Percentiles rank a stretch among this genome's conserved stretches.
phyloP scores from a whole-genome alignment of 2,888 invertebrate genomes.

The Cantharis rustica region DNA sequence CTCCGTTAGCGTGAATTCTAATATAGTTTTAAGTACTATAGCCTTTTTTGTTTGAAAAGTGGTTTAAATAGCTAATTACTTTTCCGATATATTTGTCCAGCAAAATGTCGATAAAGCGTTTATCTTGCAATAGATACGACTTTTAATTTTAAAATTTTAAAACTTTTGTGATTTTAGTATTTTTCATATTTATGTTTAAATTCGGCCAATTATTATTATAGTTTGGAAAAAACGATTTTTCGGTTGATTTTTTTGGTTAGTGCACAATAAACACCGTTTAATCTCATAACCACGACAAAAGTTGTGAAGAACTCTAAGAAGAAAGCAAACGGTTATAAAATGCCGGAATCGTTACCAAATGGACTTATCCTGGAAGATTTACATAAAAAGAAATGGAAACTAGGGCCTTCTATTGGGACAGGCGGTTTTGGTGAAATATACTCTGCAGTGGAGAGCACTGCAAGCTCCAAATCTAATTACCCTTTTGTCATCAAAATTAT shows the following conservation, averaged over 20 bases:
- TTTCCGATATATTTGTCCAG: too few species aligned
- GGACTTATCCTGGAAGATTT: slow-evolving; percentile 81
- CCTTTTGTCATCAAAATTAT: slow-evolving; percentile 82
- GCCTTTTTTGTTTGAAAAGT: too few species aligned
- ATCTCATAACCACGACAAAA: slow-evolving; percentile 16
- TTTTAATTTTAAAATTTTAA: too few species aligned
- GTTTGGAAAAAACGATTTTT: background rate
- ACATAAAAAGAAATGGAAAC: slow-evolving; percentile 77
- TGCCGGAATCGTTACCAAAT: slow-evolving; percentile 73
- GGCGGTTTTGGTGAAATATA: slow-evolving; percentile 97
- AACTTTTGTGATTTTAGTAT: too few species aligned
- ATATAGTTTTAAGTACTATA: too few species aligned
- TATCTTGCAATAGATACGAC: too few species aligned
- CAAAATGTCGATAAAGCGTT: too few species aligned
- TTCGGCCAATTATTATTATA: background rate
- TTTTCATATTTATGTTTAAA: background rate
- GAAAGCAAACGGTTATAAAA: slow-evolving; percentile 60
- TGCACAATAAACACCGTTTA: background rate
- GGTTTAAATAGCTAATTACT: too few species aligned
- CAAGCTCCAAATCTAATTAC: slow-evolving; percentile 59
- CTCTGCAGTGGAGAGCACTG: slow-evolving; percentile 69
- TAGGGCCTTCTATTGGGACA: slow-evolving; percentile 85
- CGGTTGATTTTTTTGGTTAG: background rate
- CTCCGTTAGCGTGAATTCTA: too few species aligned
- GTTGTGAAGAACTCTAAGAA: slow-evolving; percentile 47